Percentiles rank a stretch among this genome's conserved stretches.
Evolutionary conservation across 2,888 invertebrate genomes (phyloP).

Genomic region (Glyphotaelius pellucidus): DNA sequence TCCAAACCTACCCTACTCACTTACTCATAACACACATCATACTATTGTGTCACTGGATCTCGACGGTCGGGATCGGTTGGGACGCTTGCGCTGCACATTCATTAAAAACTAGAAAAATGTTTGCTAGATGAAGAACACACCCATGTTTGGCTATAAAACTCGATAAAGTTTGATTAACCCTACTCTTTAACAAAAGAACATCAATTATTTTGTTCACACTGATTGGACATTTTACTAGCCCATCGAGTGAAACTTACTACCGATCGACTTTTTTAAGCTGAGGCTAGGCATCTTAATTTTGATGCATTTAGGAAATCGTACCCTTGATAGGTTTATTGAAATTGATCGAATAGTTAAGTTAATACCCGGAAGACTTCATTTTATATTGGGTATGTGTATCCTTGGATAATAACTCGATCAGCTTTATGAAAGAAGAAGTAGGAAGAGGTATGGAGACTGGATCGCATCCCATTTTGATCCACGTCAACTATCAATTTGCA

Average conservation of each 20-base stretch:
- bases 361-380: not conserved
- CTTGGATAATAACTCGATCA: not conserved
- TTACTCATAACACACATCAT: no score
- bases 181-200: not conserved
- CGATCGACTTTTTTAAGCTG: not conserved
- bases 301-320: not conserved
- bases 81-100: no score
- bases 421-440: not conserved
- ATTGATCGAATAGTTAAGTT: not conserved
- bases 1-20: no score
- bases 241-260: not conserved
- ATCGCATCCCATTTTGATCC: not conserved
- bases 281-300: not conserved
- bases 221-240: not conserved
- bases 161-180: not conserved
- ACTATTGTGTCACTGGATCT: no score
- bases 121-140: not conserved
- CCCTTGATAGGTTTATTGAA: not conserved
- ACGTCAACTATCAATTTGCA: slow-evolving; percentile 20
- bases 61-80: no score
- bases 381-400: not conserved
- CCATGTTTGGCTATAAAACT: not conserved
- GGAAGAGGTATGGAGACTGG: not conserved
- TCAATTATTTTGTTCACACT: not conserved
- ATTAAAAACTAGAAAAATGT: not conserved